Conservation (phyloP, 2,797 vertebrate species). For the Limosa lapponica region DNA sequence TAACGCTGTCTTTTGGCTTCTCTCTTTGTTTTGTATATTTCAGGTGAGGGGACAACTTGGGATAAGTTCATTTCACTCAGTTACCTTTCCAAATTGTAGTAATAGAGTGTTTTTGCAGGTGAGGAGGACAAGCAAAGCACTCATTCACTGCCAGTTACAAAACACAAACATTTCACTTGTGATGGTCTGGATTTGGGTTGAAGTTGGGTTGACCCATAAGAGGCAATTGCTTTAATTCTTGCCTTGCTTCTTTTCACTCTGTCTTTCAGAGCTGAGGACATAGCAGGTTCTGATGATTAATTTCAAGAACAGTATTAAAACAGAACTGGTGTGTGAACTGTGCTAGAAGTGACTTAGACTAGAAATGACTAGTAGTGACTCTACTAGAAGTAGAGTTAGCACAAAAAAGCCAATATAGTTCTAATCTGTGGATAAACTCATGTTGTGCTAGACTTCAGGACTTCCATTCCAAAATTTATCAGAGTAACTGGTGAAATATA, state of each 20-base stretch:
- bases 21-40: background rate
- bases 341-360: background rate
- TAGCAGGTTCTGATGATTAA: background rate
- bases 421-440: background rate
- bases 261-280: background rate
- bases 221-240: background rate
- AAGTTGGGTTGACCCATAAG: background rate
- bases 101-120: background rate
- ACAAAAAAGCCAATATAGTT: background rate
- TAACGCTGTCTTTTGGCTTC: background rate
- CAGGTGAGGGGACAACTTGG: background rate
- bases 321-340: background rate
- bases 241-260: background rate
- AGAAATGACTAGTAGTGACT: too few relatives aligned
- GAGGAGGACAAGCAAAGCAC: background rate
- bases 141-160: accelerated
- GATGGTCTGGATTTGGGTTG: background rate
- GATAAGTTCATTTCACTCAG: background rate
- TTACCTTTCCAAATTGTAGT: background rate
- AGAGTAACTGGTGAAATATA: background rate
- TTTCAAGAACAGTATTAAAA: background rate
- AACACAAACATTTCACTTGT: background rate
- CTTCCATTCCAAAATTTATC: background rate
- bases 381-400: background rate
- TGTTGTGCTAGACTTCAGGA: background rate